A percentile compares a stretch with the other conserved stretches of the same genome.
phyloP scores from a whole-genome alignment of 2,113 vertebrate genomes.

The Columba janthina region DNA sequence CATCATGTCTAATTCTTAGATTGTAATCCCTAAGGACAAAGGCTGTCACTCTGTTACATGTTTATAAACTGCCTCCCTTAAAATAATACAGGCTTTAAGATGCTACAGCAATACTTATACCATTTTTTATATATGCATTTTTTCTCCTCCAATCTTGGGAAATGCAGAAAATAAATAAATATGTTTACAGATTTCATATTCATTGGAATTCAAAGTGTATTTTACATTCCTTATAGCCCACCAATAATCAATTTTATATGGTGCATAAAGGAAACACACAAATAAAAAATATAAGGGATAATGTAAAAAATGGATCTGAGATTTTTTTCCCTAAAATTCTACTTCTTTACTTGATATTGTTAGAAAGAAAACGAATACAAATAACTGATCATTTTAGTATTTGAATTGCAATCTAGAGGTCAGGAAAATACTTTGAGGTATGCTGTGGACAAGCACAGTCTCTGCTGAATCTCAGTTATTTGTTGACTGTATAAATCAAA shows the following conservation, averaged over 20 bases:
- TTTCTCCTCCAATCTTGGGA: neutral
- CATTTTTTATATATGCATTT: neutral
- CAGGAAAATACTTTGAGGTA: neutral
- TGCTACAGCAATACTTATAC: fast-evolving
- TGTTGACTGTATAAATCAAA: neutral
- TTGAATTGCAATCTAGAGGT: neutral
- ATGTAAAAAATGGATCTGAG: neutral
- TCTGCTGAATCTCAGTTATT: neutral
- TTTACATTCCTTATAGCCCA: neutral
- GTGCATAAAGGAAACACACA: neutral
- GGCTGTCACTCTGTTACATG: neutral
- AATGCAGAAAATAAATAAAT: neutral
- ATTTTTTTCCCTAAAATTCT: neutral
- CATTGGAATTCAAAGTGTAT: neutral
- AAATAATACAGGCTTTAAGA: neutral
- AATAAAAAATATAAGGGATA: neutral
- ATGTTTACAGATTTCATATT: neutral
- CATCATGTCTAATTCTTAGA: neutral
- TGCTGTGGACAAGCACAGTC: fast-evolving
- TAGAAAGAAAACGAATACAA: neutral
- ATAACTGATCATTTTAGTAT: neutral
- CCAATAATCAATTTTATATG: neutral
- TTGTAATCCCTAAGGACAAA: neutral
- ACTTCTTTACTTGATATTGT: neutral
- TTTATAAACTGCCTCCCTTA: neutral